Base-by-base conservation (phyloP, 2,797 vertebrate genomes). In the Oceanodroma leucorhoa region DNA sequence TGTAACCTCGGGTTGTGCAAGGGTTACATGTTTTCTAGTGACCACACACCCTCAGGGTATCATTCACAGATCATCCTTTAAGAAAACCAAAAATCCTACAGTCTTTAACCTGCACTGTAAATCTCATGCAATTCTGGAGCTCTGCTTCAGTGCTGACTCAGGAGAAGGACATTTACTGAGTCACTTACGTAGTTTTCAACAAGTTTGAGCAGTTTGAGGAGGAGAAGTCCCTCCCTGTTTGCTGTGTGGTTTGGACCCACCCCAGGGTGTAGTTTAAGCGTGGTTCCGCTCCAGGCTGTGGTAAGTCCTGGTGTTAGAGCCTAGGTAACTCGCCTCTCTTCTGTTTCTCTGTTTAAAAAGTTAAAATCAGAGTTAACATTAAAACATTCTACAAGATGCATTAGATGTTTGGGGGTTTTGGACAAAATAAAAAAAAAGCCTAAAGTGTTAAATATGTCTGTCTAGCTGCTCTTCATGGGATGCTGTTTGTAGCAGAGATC, bases 71-170 rank as follows among this genome's bases (percentile, higher is more conserved):
- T 73, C n/a, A 13, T 43, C 51, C 58, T 66, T 41, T 72, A 41
- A 34, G 58, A 67, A 67, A 30, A 64, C 12, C 19, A 64, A 1
- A n/a, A 40, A 1, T 60, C 45, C 48, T 34, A 5, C 51, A 6
- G 50, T 45, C 62, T 72, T 65, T 64, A 45, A 58, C 53, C 67
- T 69, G 66, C 38, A 3, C n/a, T 51, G 58, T 84, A 57, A 69
- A 55, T 92, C 36, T 10, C 6, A 34, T 69, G 36, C 26, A 11
- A 8, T 67, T 60, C 45, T 22, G 11, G 66, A 80, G 48, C 53
- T 57, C 10, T 79, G 40, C 55, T 61, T 84, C 78, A 22, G 32
- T 64, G 71, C 83, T 89, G 80, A 70, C 60, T 94, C 87, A 64
- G 62, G 38, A 78, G 69, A n/a, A 86, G 70, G 71, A 55, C 22